Evolutionary conservation across 1,140 invertebrate genomes (phyloP), one percentile per base, ranked within the genome.

Genomic region (Drosophila watanabei): DNA sequence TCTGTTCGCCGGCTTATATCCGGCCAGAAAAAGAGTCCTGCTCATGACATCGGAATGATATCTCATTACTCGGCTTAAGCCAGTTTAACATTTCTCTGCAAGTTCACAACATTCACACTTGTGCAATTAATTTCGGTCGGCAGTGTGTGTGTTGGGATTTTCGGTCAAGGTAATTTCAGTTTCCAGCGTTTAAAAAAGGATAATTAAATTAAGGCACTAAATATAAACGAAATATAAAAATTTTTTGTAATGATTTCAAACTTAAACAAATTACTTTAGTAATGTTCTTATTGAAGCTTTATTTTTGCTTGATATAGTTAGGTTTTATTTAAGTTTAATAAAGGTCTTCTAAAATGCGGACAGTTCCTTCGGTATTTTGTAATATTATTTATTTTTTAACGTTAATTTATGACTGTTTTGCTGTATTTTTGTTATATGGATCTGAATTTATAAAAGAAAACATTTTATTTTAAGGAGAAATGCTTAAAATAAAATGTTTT

Each of bases 21-120:
- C 79, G 72, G 54, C 54, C 64, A 57, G 43, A 32, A 46, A 32
- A 41, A 61, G 52, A 63, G 77, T 64, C 41, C 41, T 66, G 46
- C 48, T 57, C 52, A 73, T 62, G 69, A 66, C 41, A 79, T 80
- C 77, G 64, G 60, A 59, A 65, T 78, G 64, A 85, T 85, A 85
- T 79, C 75, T 85, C 82, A 85, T 85, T 85, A 85, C 82, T 58
- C 51, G 61, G 82, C 82, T 85, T 85, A 85, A 85, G 68, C 61
- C 78, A 85, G 79, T 85, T 85, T 52, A 85, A 85, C 82, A 80
- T 70, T 73, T 78, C 63, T 56, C 68, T 41, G 73, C 58, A 85
- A 73, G 62, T 85, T 80, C 75, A 69, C 64, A 79, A 70, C 61
- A 80, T 80, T 71, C 64, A 46, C 73, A 65, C 71, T 68, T 77